These are phyloP conservation scores for Agonum fuliginosum DNA, from an alignment of 2,888 invertebrate genomes.

Conservation along the genomic window DNA sequence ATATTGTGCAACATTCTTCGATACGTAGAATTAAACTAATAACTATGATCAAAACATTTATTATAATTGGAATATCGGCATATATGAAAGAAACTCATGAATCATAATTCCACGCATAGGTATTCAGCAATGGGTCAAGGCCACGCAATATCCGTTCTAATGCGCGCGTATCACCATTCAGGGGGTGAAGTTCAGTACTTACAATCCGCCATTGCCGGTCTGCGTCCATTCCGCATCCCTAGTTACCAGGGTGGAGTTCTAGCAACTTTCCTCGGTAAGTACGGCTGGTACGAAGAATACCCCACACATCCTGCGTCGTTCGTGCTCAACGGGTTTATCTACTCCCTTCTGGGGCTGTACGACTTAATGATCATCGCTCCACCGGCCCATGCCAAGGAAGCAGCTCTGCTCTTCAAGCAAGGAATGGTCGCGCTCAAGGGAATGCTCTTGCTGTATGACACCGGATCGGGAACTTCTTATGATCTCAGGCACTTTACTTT, in stretches of 20 bases:
- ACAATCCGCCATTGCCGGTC: slow-evolving; percentile 86
- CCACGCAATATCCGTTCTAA: slow-evolving; percentile 95
- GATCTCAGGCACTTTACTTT: slow-evolving; percentile 95
- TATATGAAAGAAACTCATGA: background rate
- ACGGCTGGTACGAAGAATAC: slow-evolving; percentile 98
- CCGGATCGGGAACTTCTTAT: slow-evolving; percentile 96
- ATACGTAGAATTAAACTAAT: no score
- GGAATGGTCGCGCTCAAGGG: slow-evolving; percentile 89
- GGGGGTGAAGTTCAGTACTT: slow-evolving; percentile 85
- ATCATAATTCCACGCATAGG: slow-evolving; percentile 71
- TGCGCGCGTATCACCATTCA: slow-evolving; percentile 91
- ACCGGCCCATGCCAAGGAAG: slow-evolving; percentile 81
- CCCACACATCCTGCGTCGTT: slow-evolving; percentile 96
- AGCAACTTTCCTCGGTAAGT: slow-evolving; percentile 89
- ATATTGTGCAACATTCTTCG: no score
- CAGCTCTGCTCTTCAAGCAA: slow-evolving; percentile 85
- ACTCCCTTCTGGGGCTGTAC: slow-evolving; percentile 95
- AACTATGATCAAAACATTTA: background rate
- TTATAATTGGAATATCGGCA: background rate
- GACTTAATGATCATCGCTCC: slow-evolving; percentile 91
- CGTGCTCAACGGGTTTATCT: slow-evolving; percentile 99
- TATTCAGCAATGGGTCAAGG: slow-evolving; percentile 99
- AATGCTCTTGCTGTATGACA: slow-evolving; percentile 93
- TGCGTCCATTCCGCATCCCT: slow-evolving; percentile 85
- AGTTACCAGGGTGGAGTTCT: slow-evolving; percentile 88